Percentiles rank a stretch among this genome's conserved stretches.
Evolutionary conservation across 2,888 invertebrate genomes (phyloP).

Genomic region (Crioceris asparagi): DNA sequence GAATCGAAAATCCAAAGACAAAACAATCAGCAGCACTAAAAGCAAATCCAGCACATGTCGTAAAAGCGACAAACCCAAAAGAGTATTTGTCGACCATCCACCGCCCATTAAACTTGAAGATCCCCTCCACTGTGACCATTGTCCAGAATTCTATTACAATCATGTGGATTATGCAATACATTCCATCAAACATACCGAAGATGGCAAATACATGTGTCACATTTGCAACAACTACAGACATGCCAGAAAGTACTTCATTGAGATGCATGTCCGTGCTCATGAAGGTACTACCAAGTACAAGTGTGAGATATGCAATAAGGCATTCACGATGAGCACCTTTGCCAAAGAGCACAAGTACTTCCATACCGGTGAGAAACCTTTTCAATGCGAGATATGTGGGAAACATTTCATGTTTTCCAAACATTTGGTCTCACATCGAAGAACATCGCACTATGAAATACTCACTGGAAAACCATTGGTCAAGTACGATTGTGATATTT

Average conservation of each 20-base stretch:
- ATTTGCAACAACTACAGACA: constrained; percentile 26
- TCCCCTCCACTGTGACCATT: constrained; percentile 30
- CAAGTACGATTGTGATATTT: constrained; percentile 39
- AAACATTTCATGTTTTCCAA: constrained; percentile 41
- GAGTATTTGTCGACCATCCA: constrained; percentile 11
- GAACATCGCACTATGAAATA: constrained; percentile 38
- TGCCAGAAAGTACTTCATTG: constrained; percentile 25
- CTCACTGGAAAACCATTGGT: constrained; percentile 25
- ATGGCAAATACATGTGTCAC: constrained; percentile 26
- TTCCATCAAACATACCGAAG: constrained; percentile 24
- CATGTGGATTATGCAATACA: constrained; percentile 25
- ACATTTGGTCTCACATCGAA: constrained; percentile 40
- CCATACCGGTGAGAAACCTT: constrained; percentile 35
- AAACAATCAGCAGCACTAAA: constrained; percentile 5
- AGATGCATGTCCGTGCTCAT: constrained; percentile 37
- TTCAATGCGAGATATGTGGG: constrained; percentile 42
- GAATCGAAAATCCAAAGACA: constrained; percentile 5
- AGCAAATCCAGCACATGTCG: constrained; percentile 7
- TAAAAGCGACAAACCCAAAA: constrained; percentile 13
- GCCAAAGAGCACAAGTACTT: constrained; percentile 26
- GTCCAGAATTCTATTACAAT: constrained; percentile 37
- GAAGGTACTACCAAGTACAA: constrained; percentile 28
- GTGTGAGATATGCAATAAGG: constrained; percentile 34
- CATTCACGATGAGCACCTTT: constrained; percentile 23
- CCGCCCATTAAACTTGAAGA: constrained; percentile 23